phyloP scores from a whole-genome alignment of 64 coral and sea anemone species.

The Acropora tenuis region DNA sequence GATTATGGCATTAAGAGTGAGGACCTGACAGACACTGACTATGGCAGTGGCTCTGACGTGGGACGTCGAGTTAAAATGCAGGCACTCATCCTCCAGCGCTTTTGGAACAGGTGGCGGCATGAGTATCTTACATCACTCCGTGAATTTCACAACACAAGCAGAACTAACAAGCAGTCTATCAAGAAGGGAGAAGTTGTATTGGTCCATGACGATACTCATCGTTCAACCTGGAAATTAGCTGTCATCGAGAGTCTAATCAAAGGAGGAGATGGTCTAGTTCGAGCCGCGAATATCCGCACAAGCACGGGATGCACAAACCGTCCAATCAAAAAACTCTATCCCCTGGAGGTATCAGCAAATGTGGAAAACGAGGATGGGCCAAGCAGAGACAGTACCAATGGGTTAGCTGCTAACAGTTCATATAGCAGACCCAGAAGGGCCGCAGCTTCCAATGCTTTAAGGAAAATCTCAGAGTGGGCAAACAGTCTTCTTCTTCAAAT shows the following conservation, averaged over 20 bases:
- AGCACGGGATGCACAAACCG: constrained; percentile 19
- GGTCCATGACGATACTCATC: constrained; percentile 34
- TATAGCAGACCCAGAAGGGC: background rate
- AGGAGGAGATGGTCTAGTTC: constrained; percentile 28
- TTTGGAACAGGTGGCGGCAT: constrained; percentile 64
- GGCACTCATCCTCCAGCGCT: constrained; percentile 60
- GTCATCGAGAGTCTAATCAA: constrained; percentile 25
- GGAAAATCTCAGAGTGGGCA: constrained; percentile 19
- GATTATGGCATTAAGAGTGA: background rate
- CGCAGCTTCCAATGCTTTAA: constrained; percentile 12
- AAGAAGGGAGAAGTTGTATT: constrained; percentile 49
- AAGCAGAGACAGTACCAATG: background rate
- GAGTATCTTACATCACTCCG: constrained; percentile 67
- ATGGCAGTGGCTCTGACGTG: constrained; percentile 33
- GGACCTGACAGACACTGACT: constrained; percentile 48
- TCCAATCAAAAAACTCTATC: constrained; percentile 52
- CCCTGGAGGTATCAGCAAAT: constrained; percentile 18
- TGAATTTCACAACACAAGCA: constrained; percentile 54
- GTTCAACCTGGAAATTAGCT: constrained; percentile 41
- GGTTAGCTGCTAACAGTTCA: background rate
- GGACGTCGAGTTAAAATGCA: constrained; percentile 2
- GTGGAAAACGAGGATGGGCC: background rate
- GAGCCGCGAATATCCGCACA: constrained; percentile 35
- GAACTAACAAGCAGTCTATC: constrained; percentile 17
- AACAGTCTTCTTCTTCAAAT: background rate